Evolutionary conservation across 2,113 vertebrate genomes (phyloP).

Genomic region (Labeo catla): DNA sequence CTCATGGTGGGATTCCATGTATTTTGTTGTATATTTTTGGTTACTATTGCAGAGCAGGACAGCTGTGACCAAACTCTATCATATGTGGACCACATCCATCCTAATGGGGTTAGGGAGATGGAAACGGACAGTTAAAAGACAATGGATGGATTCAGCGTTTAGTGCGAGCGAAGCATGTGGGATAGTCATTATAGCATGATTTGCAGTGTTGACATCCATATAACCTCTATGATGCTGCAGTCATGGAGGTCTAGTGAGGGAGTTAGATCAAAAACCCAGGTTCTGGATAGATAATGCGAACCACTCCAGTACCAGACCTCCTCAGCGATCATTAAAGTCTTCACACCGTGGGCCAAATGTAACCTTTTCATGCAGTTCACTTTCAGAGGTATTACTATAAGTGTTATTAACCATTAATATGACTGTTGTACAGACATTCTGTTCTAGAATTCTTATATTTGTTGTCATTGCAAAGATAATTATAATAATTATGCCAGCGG

Average conservation of each 20-base stretch:
- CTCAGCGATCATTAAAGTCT: constrained; percentile 43
- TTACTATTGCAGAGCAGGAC: constrained; percentile 39
- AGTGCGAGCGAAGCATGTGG: constrained; percentile 79
- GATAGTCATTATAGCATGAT: constrained; percentile 82
- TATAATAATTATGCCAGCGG: not conserved
- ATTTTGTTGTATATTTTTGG: constrained; percentile 48
- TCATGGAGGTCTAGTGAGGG: constrained; percentile 75
- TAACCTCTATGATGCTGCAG: constrained; percentile 82
- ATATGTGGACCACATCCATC: constrained; percentile 59
- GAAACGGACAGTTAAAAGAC: constrained; percentile 53
- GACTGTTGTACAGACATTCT: not conserved
- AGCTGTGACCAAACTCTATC: constrained; percentile 59
- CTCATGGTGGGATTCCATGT: constrained; percentile 21
- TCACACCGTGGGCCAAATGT: constrained; percentile 18
- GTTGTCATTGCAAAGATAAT: not conserved
- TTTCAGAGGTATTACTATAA: constrained; percentile 16
- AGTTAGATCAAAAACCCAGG: constrained; percentile 66
- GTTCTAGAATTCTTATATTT: not conserved
- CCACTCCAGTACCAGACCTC: constrained; percentile 61
- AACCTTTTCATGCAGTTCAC: not conserved
- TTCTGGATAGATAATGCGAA: constrained; percentile 71
- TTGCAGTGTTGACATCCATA: constrained; percentile 83
- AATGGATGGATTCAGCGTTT: constrained; percentile 67
- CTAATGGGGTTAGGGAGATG: constrained; percentile 37
- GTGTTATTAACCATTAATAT: constrained; percentile 13